Evolutionary conservation across 2,888 invertebrate species (phyloP).

Genomic region (Hedychridium roseum): DNA sequence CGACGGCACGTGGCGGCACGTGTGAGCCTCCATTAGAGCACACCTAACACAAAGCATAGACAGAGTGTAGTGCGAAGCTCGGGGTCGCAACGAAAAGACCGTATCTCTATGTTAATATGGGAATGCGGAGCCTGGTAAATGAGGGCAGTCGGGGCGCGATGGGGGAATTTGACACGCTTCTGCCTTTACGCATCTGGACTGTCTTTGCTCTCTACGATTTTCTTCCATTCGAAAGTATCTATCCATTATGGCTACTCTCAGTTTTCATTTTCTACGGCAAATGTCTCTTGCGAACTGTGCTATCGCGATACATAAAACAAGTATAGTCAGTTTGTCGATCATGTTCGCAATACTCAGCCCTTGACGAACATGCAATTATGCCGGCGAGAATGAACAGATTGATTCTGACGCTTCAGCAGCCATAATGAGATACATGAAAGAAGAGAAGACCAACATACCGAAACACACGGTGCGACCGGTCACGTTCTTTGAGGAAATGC

Average conservation of each 20-base stretch:
- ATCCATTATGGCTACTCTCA: no score
- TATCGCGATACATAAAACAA: no score
- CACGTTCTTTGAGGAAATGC: no score
- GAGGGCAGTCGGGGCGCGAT: conserved; percentile 31
- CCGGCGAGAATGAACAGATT: no score
- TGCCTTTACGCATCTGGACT: conserved; percentile 43
- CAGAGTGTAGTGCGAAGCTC: conserved; percentile 23
- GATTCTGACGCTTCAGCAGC: no score
- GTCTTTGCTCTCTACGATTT: not conserved
- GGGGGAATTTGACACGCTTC: conserved; percentile 56
- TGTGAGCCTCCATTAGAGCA: conserved; percentile 57
- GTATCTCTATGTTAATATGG: conserved; percentile 62
- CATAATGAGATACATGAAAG: no score
- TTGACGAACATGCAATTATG: no score
- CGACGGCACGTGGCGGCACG: conserved; percentile 61
- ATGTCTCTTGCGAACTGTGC: no score
- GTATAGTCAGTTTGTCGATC: no score
- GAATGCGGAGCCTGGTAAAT: conserved; percentile 50
- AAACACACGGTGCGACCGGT: no score
- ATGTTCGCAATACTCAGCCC: no score
- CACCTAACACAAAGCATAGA: conserved; percentile 39
- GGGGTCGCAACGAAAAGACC: conserved; percentile 42
- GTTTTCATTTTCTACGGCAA: no score
- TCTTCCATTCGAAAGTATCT: not conserved
- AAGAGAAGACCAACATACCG: not conserved